Evolutionary conservation across 2,113 vertebrate species (phyloP).

Genomic region (Labrus mixtus): DNA sequence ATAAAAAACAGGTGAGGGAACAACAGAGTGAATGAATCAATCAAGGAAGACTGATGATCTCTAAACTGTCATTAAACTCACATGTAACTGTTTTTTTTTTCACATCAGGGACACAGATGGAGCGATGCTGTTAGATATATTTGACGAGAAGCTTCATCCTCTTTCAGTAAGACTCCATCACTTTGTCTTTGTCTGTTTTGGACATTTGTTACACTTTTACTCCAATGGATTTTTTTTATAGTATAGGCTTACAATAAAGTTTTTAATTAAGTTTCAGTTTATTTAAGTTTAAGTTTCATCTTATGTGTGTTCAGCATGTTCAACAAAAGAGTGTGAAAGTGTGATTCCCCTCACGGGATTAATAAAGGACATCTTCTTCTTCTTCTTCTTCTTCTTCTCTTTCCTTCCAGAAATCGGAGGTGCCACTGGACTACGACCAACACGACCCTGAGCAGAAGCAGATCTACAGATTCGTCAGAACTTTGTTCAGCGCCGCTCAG

Average conservation of each 20-base stretch:
- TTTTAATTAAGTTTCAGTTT: too few species aligned
- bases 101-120: slow-evolving; percentile 89
- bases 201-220: too few species aligned
- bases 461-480: slow-evolving; percentile 97
- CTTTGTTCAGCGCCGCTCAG: slow-evolving; percentile 96
- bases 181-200: neutral
- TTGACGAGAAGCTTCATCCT: slow-evolving; percentile 98
- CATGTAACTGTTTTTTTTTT: neutral
- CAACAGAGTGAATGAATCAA: too few species aligned
- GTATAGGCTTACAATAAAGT: too few species aligned
- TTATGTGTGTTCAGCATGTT: too few species aligned
- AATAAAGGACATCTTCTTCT: too few species aligned
- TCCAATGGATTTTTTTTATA: too few species aligned
- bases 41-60: too few species aligned
- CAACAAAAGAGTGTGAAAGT: too few species aligned
- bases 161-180: slow-evolving; percentile 86
- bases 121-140: slow-evolving; percentile 94
- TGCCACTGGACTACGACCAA: slow-evolving; percentile 92
- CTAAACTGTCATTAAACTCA: neutral
- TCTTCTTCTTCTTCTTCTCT: neutral
- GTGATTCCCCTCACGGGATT: too few species aligned
- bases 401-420: slow-evolving; percentile 80
- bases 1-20: slow-evolving; percentile 96
- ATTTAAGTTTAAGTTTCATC: too few species aligned
- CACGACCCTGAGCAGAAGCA: slow-evolving; percentile 97